Evolutionary conservation across 2,113 vertebrate species (phyloP), one percentile per base, ranked within the genome.

Genomic region (Stegastes partitus): DNA sequence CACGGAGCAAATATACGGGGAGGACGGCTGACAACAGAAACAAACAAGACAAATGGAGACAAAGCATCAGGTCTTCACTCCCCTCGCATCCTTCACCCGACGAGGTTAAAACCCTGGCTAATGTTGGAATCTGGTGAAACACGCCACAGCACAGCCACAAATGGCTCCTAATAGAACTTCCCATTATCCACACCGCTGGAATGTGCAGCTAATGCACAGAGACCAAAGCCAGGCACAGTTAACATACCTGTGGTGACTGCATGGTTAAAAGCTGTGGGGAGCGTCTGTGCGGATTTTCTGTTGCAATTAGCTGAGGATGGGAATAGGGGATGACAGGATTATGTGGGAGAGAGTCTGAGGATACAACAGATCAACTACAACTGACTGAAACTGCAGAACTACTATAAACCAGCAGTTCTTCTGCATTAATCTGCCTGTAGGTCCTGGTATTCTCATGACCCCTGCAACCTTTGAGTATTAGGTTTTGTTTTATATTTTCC

Each of bases 221-320:
- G 86, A 88, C 90, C 88, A 70, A 81, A 87, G 82, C 84, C 89
- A 90, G 88, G 76, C 82, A 49, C 86, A 79, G 91, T 90, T 90
- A 92, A 91, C 87, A 93, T 92, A 90, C 89, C 91, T 93, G 92
- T 42, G 91, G 92, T 91, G 47, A 62, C 75, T 11, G 68, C 83
- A 71, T 66, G 86, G 79, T 90, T 79, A 81, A 77, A 79, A 88
- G 74, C 77, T 71, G 71, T 42, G 74, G 87, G 83, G 81, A 81
- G 73, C 45, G 68, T 81, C 83, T 85, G 78, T 64, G 56, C 69
- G 72, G 73, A 81, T 80, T 87, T 91, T 83, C 68, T 77, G 83
- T 81, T 77, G 84, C 68, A 88, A 87, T 91, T 88, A 90, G 75
- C 58, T 11, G 59, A 79, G 28, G 68, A 77, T 15, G 18, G 57